phyloP scores from a whole-genome alignment of 2,797 vertebrate species.

The Argya squamiceps region DNA sequence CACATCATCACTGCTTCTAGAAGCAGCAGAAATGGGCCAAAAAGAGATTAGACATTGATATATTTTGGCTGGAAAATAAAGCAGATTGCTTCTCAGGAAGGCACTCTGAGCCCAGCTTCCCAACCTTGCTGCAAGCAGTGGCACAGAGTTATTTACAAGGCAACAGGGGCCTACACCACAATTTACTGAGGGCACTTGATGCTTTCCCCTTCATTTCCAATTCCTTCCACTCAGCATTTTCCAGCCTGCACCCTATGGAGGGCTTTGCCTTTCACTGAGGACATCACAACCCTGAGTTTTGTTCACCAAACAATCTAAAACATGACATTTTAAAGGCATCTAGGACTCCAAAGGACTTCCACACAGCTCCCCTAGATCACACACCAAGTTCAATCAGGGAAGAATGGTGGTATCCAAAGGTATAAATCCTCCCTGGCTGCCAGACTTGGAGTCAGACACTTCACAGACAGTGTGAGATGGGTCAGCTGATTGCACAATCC shows the following conservation, averaged over 20 bases:
- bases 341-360: not conserved
- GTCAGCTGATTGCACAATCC: not conserved
- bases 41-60: not conserved
- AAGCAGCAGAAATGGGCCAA: constrained; percentile 13
- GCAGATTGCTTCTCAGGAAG: constrained; percentile 33
- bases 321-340: not conserved
- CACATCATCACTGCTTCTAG: not conserved
- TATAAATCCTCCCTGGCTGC: not conserved
- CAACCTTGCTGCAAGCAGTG: not conserved
- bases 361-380: not conserved
- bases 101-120: not conserved
- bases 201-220: not conserved
- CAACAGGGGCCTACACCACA: not conserved
- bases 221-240: not conserved
- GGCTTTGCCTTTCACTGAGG: not conserved
- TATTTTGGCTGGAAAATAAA: constrained; percentile 45
- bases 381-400: not conserved
- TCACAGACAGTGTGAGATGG: rapidly evolving
- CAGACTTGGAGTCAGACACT: not conserved
- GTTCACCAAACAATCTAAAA: not conserved
- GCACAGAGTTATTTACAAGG: not conserved
- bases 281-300: not conserved
- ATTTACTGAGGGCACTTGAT: not conserved
- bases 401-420: not conserved
- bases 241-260: not conserved